A percentile compares a stretch with the other conserved stretches of the same genome.
phyloP scores from a whole-genome alignment of 2,888 invertebrate species.

The Heliconius cydno region DNA sequence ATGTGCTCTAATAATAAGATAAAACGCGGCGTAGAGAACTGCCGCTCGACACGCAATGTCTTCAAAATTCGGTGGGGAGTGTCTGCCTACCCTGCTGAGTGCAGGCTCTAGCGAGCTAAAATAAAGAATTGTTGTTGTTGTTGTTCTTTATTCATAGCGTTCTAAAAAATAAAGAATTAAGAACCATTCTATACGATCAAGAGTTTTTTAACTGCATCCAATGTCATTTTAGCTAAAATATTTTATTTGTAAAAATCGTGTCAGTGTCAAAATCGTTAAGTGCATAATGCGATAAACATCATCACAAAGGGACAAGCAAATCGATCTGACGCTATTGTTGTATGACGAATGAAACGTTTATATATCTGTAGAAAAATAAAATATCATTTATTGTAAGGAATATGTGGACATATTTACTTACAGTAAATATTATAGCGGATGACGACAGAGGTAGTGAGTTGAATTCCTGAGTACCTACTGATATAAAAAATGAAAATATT shows the following conservation, averaged over 20 bases:
- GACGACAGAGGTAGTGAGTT: neutral
- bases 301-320: slow-evolving; percentile 28
- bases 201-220: too few species aligned
- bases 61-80: too few species aligned
- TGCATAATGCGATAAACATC: slow-evolving; percentile 39
- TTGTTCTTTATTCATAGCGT: too few species aligned
- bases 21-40: too few species aligned
- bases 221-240: neutral
- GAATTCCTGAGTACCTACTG: neutral
- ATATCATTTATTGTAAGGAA: neutral
- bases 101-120: too few species aligned
- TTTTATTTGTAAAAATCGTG: slow-evolving; percentile 32
- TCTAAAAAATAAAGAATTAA: too few species aligned
- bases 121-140: too few species aligned
- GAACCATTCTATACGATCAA: too few species aligned
- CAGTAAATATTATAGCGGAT: neutral
- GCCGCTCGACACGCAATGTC: too few species aligned
- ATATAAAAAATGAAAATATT: neutral
- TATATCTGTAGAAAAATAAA: neutral
- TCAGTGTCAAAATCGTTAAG: slow-evolving; percentile 34
- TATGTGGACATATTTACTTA: neutral
- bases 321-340: slow-evolving; percentile 26
- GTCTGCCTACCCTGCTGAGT: too few species aligned
- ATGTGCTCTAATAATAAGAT: too few species aligned
- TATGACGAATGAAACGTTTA: slow-evolving; percentile 9